A percentile compares a stretch with the other conserved stretches of the same genome.
These are phyloP conservation scores for Aspidiotus rigidus DNA, from an alignment of 2,888 invertebrate species.

Conservation along the genomic window DNA sequence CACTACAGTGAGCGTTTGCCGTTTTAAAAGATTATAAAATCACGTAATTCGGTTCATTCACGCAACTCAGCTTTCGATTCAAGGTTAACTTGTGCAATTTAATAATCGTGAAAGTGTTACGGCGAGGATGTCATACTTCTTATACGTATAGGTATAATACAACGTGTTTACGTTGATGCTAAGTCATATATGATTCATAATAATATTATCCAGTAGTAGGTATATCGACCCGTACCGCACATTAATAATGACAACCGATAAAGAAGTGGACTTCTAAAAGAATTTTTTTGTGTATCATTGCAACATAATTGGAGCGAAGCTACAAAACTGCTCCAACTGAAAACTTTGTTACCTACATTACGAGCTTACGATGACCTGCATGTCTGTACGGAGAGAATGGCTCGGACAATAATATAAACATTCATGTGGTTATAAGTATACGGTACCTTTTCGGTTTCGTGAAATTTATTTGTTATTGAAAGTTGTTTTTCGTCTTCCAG, in stretches of 20 bases:
- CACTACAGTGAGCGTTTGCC: neutral
- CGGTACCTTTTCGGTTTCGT: constrained; percentile 19
- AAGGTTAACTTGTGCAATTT: neutral
- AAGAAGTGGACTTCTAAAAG: too few species aligned
- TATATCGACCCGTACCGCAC: too few species aligned
- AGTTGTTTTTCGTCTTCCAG: constrained; percentile 28
- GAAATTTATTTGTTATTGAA: constrained; percentile 24
- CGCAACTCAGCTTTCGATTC: constrained; percentile 7
- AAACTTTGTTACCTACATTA: neutral
- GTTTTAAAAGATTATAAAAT: neutral
- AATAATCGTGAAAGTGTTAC: constrained; percentile 2
- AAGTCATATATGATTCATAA: too few species aligned
- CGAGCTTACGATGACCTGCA: neutral
- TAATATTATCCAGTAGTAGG: too few species aligned
- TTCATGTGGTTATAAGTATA: constrained; percentile 1
- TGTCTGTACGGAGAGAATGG: neutral
- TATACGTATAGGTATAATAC: too few species aligned
- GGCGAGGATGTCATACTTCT: neutral
- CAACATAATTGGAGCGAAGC: too few species aligned
- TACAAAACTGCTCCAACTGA: too few species aligned
- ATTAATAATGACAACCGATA: too few species aligned
- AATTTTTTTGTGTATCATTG: too few species aligned
- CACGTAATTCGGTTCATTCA: constrained; percentile 2
- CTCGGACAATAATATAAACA: neutral
- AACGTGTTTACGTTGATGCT: too few species aligned